Evolutionary conservation across 2,113 vertebrate species (phyloP), one percentile per base, ranked within the genome.

Genomic region (Chamaetylas fuelleborni): DNA sequence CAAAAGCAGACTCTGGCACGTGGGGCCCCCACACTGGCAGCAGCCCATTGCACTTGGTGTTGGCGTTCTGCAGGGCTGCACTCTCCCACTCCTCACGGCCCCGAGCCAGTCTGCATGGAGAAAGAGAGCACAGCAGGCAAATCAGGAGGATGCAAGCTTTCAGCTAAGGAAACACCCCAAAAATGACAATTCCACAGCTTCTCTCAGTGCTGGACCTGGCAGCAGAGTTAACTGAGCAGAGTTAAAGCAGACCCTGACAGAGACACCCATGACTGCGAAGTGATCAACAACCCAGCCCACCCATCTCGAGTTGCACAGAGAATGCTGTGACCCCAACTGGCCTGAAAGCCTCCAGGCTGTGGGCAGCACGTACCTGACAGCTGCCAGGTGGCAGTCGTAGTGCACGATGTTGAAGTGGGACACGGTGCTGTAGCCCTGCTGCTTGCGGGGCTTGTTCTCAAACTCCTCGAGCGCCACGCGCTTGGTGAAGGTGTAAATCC

Each of bases 401-500:
- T 99, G 99, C 96, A 99, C 99, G n/a, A 99, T 99, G 98, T 99
- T 99, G 98, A 99, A 99, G 98, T 99, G 99, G 24, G 99, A 99
- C 89, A 99, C 99, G 5, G 99, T 99, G 98, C 99, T 99, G 97
- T 99, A 99, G 57, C 99, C 99, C 93, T 99, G 99, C 79, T 99
- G 99, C 54, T 99, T 99, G 85, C 99, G 99, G 34, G 99, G 98
- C 91, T 99, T 99, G 97, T 98, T 99, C 97, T 99, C 99, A 72
- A 99, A 98, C 94, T 99, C 99, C 90, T 99, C 99, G 89, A 99
- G 97, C 48, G 98, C 97, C n/a, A 99, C 98, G 1, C 99, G 98
- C 97, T 99, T 99, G 23, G 99, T 99, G 97, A 99, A 99, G 40
- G 99, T 99, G 86, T 99, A 99, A 96, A 99, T 99, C 47, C 99